Percentiles rank a stretch among this genome's conserved stretches.
These are phyloP conservation scores for Yponomeuta malinellus DNA, from an alignment of 2,888 invertebrate genomes.

Conservation along the genomic window DNA sequence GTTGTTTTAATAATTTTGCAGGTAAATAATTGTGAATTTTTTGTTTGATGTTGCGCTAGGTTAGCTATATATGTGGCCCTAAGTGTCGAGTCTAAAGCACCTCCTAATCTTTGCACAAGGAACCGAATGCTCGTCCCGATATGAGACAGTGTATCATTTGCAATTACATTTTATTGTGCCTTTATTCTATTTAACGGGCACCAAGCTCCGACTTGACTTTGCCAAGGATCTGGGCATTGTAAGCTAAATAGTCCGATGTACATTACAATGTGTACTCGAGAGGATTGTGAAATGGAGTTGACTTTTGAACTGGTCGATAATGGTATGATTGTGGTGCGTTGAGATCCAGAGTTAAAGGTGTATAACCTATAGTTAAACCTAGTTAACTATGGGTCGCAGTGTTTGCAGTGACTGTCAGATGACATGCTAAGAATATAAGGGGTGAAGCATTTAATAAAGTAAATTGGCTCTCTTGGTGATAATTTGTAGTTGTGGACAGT, in stretches of 20 bases:
- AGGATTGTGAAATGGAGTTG: constrained; percentile 15
- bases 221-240: constrained; percentile 61
- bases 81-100: constrained; percentile 1
- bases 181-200: constrained; percentile 63
- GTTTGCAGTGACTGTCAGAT: too few relatives aligned
- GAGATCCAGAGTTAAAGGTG: too few relatives aligned
- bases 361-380: too few relatives aligned
- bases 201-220: constrained; percentile 33
- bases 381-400: too few relatives aligned
- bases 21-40: too few relatives aligned
- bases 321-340: too few relatives aligned
- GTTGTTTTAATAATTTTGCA: too few relatives aligned
- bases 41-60: too few relatives aligned
- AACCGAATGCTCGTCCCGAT: constrained; percentile 41
- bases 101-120: constrained; percentile 24
- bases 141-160: constrained; percentile 71
- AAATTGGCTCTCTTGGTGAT: too few relatives aligned
- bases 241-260: constrained; percentile 61
- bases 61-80: background rate
- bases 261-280: constrained; percentile 58
- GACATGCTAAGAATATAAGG: too few relatives aligned
- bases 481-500: too few relatives aligned
- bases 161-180: constrained; percentile 74
- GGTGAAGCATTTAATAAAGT: too few relatives aligned
- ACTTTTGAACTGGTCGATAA: background rate